Conservation (phyloP, 2,888 invertebrate genomes). For the Desoria tigrina region DNA sequence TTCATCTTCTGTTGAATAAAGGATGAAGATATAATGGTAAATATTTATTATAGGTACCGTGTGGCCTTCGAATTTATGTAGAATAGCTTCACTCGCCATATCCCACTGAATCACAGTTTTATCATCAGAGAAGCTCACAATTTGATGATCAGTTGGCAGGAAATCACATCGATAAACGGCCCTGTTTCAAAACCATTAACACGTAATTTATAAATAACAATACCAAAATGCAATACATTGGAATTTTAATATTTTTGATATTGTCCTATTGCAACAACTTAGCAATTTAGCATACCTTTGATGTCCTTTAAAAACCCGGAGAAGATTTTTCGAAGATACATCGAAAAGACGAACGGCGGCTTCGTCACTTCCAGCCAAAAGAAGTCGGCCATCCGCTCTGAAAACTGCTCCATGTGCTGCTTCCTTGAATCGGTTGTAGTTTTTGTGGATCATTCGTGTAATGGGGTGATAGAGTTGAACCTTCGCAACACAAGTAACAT, state of each 20-base stretch:
- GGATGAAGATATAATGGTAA: no score
- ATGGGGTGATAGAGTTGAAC: slow-evolving; percentile 79
- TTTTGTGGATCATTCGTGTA: slow-evolving; percentile 77
- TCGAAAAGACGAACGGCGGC: slow-evolving; percentile 84
- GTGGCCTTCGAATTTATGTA: slow-evolving; percentile 62
- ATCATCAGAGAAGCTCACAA: slow-evolving; percentile 89
- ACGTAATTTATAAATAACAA: background rate
- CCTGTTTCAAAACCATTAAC: slow-evolving; percentile 55
- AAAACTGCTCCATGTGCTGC: slow-evolving; percentile 83
- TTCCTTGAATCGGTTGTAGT: slow-evolving; percentile 78
- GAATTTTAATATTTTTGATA: no score
- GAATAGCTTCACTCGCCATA: slow-evolving; percentile 75
- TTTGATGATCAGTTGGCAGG: slow-evolving; percentile 72
- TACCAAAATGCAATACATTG: no score
- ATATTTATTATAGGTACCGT: slow-evolving; percentile 55
- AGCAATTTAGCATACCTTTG: slow-evolving; percentile 61
- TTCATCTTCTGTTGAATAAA: no score
- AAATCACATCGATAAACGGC: slow-evolving; percentile 81
- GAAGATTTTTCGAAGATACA: slow-evolving; percentile 74
- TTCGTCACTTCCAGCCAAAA: slow-evolving; percentile 89
- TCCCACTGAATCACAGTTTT: slow-evolving; percentile 87
- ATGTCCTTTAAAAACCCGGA: slow-evolving; percentile 85
- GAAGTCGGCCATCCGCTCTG: slow-evolving; percentile 75
- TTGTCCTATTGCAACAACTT: no score
- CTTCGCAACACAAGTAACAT: slow-evolving; percentile 54